These are phyloP conservation scores for Allophyes oxyacanthae DNA, from an alignment of 2,888 invertebrate species.

Conservation along the genomic window DNA sequence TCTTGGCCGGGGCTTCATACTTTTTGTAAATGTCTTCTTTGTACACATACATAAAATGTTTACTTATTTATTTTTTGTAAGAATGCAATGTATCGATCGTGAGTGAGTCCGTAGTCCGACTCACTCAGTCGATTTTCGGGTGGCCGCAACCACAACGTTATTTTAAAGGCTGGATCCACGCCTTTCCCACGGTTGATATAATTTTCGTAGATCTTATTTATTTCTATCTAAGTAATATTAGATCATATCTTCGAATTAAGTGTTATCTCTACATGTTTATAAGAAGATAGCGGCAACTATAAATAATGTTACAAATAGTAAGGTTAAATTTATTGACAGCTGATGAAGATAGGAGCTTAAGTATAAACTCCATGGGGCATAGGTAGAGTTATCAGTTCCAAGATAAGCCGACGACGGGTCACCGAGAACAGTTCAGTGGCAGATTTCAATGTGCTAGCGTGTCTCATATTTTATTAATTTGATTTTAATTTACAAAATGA, in stretches of 20 bases:
- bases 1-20: no score
- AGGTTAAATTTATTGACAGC: conserved; percentile 68
- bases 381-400: conserved; percentile 63
- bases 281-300: conserved; percentile 18
- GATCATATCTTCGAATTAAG: conserved; percentile 16
- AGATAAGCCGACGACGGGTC: conserved; percentile 63
- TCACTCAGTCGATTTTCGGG: no score
- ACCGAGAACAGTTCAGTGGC: conserved; percentile 59
- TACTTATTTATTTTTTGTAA: no score
- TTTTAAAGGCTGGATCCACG: no score
- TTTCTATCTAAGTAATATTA: neutral
- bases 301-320: conserved; percentile 27
- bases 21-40: no score
- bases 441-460: conserved; percentile 56
- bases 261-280: conserved; percentile 27
- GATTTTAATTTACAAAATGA: conserved; percentile 53
- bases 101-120: no score
- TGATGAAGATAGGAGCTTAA: conserved; percentile 69
- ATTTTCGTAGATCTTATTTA: neutral
- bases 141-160: no score
- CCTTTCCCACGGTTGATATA: neutral
- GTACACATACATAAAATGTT: no score
- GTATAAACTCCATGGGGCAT: no score
- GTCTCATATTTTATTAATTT: conserved; percentile 28
- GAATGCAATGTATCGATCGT: no score